Evolutionary conservation across 2,888 invertebrate genomes (phyloP), one percentile per base, ranked within the genome.

Genomic region (Mesochorus sp.): DNA sequence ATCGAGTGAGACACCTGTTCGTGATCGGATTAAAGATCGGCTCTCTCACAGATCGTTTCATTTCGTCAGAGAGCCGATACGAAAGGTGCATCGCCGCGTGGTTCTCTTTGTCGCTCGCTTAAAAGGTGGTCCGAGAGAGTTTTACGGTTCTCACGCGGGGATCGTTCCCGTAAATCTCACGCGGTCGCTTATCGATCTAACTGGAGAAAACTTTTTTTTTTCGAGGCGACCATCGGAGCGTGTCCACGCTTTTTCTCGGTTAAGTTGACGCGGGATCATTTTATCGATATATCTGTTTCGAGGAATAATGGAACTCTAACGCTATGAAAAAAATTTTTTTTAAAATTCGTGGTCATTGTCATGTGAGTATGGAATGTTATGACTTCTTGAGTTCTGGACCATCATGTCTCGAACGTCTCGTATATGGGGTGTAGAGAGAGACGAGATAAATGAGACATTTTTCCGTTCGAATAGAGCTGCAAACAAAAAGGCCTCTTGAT

Each of bases 1-100:
- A 72, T 10, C 42, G 14, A 19, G n/a, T 1, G 12, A 28, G 34
- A 62, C 67, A 55, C 68, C 47, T 55, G 55, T 55, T 55, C 61
- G 67, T 76, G 44, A 39, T 76, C 66, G 44, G 67, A 61, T 76
- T 67, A 55, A 34, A 66, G 51, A 76, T 70, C 67, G 53, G 51
- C 12, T 44, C 44, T 39, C 34, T 39, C 53, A 31, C 72, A 34
- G 47, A 31, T 4, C 14, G 55, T 17, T 31, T 39, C 31, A 3
- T 77, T 68, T 68, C 44, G 17, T 44, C 42, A 66, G 62, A n/a
- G n/a, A 51, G 14, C 42, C 26, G 42, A 49, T 17, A 39, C n/a
- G 55, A 51, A 64, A 59, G 59, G 47, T 59, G 31, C 31, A 61
- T 53, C 71, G 39, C 21, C 51, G n/a, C 44, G 17, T 55, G 19